These are phyloP conservation scores for Megalopta genalis DNA, from an alignment of 1,140 invertebrate species.

Conservation along the genomic window DNA sequence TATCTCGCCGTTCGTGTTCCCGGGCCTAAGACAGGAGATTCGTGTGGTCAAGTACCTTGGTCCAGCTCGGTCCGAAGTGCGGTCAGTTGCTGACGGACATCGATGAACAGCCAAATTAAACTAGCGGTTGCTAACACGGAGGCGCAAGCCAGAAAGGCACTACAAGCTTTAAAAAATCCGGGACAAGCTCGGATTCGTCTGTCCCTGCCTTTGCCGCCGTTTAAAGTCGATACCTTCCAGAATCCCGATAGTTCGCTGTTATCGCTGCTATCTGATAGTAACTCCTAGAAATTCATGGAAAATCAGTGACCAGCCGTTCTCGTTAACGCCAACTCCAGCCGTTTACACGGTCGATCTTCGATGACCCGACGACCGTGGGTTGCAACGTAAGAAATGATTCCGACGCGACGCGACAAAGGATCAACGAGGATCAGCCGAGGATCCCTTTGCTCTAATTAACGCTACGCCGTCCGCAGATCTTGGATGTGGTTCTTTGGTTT, in stretches of 20 bases:
- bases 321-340: no score
- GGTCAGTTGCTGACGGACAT: slow-evolving; percentile 84
- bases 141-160: slow-evolving; percentile 82
- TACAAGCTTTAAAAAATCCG: slow-evolving; percentile 82
- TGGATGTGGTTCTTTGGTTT: no score
- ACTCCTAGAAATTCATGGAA: slow-evolving; percentile 68
- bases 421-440: not conserved
- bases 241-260: slow-evolving; percentile 77
- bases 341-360: no score
- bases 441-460: no score
- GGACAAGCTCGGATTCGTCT: slow-evolving; percentile 72
- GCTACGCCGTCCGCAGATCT: no score
- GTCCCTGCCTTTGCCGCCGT: slow-evolving; percentile 68
- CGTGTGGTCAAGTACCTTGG: slow-evolving; percentile 80
- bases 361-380: not conserved
- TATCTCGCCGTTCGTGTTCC: no score
- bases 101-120: slow-evolving; percentile 85
- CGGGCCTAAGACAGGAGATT: not conserved
- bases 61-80: slow-evolving; percentile 84
- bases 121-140: slow-evolving; percentile 84
- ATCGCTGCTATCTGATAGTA: slow-evolving; percentile 82
- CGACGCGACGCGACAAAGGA: not conserved
- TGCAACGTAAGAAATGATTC: not conserved
- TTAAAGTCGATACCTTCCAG: slow-evolving; percentile 72
- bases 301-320: slow-evolving; percentile 8